Conservation (phyloP, 2,113 vertebrate species). For the Serilophus lunatus region DNA sequence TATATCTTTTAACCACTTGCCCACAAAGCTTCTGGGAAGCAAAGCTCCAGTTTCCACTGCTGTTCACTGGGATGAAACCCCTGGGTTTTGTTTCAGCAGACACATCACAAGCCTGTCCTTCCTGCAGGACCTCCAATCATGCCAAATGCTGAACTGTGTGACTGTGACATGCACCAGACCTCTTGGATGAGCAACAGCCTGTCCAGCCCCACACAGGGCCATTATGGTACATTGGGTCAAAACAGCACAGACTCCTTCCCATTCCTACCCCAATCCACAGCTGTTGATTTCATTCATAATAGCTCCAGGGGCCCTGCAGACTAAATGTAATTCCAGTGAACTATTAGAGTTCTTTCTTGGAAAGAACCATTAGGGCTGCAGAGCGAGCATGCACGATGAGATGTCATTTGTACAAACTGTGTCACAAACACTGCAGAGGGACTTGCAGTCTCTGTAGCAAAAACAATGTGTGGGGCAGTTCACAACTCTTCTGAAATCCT, state of each 20-base stretch:
- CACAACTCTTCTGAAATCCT: not conserved
- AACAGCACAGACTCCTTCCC: not conserved
- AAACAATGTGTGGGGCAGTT: not conserved
- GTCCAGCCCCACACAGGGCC: not conserved
- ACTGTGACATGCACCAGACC: not conserved
- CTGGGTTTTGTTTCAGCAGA: not conserved
- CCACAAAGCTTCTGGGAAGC: not conserved
- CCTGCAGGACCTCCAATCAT: not conserved
- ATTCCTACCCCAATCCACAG: not conserved
- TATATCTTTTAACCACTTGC: rapidly evolving
- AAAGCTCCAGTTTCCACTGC: not conserved
- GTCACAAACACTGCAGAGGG: not conserved
- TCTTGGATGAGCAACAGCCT: not conserved
- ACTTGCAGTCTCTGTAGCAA: not conserved
- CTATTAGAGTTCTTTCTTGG: not conserved
- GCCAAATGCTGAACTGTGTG: not conserved
- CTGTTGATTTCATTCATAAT: not conserved
- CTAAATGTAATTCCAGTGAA: not conserved
- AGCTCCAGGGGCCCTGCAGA: not conserved
- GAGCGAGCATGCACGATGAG: not conserved
- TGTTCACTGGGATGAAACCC: not conserved
- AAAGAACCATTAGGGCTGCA: not conserved
- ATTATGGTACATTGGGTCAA: not conserved
- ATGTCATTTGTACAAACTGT: not conserved
- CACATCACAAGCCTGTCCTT: not conserved